Conservation (phyloP, 2,797 vertebrate species). For the Muscicapa comitata region DNA sequence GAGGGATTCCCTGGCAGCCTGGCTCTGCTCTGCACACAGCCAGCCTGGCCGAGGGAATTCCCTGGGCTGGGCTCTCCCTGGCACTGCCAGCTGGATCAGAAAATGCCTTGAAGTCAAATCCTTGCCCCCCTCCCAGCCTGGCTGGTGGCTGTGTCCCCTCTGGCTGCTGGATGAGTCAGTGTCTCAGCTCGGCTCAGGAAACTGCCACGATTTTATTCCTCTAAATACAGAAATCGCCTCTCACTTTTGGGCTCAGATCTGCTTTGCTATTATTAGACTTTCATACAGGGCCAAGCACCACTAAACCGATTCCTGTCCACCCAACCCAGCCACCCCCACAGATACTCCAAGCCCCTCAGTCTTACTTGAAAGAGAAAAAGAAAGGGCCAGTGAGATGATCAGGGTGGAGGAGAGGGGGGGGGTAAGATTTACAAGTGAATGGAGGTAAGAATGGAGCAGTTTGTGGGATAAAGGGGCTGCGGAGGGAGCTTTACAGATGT, state of each 20-base stretch:
- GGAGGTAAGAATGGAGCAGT: conserved; percentile 86
- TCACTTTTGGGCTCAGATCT: conserved; percentile 9
- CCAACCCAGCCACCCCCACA: conserved; percentile 56
- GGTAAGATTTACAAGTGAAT: conserved; percentile 89
- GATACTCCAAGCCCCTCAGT: conserved; percentile 56
- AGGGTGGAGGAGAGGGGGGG: conserved; percentile 50
- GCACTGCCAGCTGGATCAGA: conserved; percentile 47
- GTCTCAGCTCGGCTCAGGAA: not conserved
- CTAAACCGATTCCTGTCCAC: conserved; percentile 33
- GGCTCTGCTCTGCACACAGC: not conserved
- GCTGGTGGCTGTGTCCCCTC: conserved; percentile 16
- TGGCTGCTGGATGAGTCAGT: conserved; percentile 23
- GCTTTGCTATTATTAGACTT: conserved; percentile 43
- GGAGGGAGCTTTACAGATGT: conserved; percentile 90
- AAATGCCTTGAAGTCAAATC: not conserved
- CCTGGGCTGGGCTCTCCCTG: conserved; percentile 25
- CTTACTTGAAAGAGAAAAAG: conserved; percentile 68
- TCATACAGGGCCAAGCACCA: conserved; percentile 22
- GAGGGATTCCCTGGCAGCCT: conserved; percentile 47
- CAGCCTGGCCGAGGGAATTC: conserved; percentile 42
- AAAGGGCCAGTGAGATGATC: conserved; percentile 68
- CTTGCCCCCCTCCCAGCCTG: not conserved
- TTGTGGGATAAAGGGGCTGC: conserved; percentile 84
- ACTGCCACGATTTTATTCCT: conserved; percentile 1
- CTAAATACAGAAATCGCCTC: conserved; percentile 6